Evolutionary conservation across 2,797 vertebrate genomes (phyloP), one percentile per base, ranked within the genome.

Genomic region (Carduelis carduelis): DNA sequence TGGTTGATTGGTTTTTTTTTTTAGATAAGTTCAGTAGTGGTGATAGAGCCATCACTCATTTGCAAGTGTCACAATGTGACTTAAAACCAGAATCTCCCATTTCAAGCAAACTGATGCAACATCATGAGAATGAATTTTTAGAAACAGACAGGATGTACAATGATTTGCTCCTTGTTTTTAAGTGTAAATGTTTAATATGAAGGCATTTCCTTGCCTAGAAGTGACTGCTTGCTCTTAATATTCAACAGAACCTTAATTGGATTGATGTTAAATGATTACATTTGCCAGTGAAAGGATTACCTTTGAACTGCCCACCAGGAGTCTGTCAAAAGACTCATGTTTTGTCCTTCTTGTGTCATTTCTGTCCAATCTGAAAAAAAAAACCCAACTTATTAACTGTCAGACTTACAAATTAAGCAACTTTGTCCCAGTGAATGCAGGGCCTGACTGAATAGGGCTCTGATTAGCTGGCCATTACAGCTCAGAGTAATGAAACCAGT

Each of bases 331-430:
- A 75, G 34, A 39, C 47, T 78, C 20, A 0, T 28, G 15, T 78
- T 92, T 94, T 88, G 23, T 43, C 89, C 39, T 94, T 94, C 50
- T 85, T 39, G 55, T 26, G n/a, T 83, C 39, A 59, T 83, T 94
- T 83, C 41, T 82, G 61, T 63, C 65, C 59, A 76, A 28, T 35
- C 3, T 59, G 53, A 9, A 76, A 79, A 83, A 70, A 69, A 26
- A 41, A 16, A 4, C 0, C 1, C 3, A 41, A 49, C 11, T 61
- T 83, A 71, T 87, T 87, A 75, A 78, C 53, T 59, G 28, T 79
- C 61, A 89, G 49, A 83, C 69, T 75, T 83, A 78, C 37, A 72
- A 93, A 93, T 94, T 90, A 88, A 87, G 22, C 44, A 87, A 39
- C 43, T 46, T 78, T 47, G 5, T 50, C 16, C 64, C 37, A 59